A percentile compares a stretch with the other conserved stretches of the same genome.
Evolutionary conservation across 2,797 vertebrate genomes (phyloP).

Genomic region (Pyrrhura leucotis): DNA sequence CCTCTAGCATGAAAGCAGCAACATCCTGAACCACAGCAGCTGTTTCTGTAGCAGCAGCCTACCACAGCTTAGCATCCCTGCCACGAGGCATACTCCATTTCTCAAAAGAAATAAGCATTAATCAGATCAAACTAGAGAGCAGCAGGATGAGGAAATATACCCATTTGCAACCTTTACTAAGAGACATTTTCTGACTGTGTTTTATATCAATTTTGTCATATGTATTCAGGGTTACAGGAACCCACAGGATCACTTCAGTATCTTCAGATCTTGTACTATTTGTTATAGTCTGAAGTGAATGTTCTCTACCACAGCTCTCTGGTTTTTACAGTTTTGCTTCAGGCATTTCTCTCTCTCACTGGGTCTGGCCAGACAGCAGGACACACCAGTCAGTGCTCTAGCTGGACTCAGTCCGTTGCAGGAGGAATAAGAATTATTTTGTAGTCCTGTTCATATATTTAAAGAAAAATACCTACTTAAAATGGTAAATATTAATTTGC

Average conservation of each 20-base stretch:
- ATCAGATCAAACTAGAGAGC: not conserved
- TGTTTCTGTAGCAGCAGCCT: not conserved
- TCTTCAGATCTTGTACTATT: slow-evolving; percentile 30
- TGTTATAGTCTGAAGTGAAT: slow-evolving; percentile 33
- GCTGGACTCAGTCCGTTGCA: not conserved
- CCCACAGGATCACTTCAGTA: not conserved
- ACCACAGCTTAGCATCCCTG: not conserved
- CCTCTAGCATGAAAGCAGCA: not conserved
- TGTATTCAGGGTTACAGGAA: not conserved
- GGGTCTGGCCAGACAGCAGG: not conserved
- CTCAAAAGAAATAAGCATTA: not conserved
- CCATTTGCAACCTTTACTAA: not conserved
- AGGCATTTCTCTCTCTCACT: slow-evolving; percentile 20
- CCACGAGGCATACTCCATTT: not conserved
- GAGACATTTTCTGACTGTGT: not conserved
- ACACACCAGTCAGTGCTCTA: not conserved
- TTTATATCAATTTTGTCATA: not conserved
- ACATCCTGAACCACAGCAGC: not conserved
- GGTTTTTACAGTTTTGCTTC: slow-evolving; percentile 26
- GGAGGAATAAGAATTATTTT: not conserved
- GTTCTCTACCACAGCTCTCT: not conserved
- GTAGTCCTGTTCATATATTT: not conserved
- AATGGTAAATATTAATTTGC: not conserved
- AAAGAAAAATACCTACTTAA: not conserved
- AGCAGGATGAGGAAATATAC: not conserved